phyloP scores from a whole-genome alignment of 2,797 vertebrate species.

The Discoglossus pictus region DNA sequence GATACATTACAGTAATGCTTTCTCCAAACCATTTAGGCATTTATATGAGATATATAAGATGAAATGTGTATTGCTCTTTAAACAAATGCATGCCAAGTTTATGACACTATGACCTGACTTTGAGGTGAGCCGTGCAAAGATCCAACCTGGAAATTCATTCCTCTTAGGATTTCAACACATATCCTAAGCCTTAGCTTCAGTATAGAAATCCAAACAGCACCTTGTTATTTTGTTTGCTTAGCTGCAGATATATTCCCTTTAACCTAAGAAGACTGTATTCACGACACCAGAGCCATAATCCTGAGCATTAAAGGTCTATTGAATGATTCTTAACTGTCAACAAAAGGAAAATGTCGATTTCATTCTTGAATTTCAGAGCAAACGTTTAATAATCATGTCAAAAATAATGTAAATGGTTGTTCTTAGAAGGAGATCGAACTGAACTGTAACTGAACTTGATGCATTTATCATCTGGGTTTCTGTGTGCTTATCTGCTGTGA shows the following conservation, averaged over 20 bases:
- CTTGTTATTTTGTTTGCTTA: slow-evolving; percentile 54
- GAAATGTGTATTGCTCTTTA: slow-evolving; percentile 28
- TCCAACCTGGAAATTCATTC: slow-evolving; percentile 12
- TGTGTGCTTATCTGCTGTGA: slow-evolving; percentile 10
- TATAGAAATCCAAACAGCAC: slow-evolving; percentile 39
- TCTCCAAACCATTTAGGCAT: slow-evolving; percentile 60
- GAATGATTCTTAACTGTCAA: slow-evolving; percentile 48
- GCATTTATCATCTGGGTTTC: slow-evolving; percentile 37
- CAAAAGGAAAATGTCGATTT: slow-evolving; percentile 48
- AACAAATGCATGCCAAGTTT: slow-evolving; percentile 3
- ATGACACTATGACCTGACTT: neutral
- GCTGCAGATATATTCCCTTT: slow-evolving; percentile 43
- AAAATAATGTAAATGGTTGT: slow-evolving; percentile 14
- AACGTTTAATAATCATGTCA: slow-evolving; percentile 49
- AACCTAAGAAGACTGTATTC: neutral
- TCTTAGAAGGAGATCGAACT: slow-evolving; percentile 47
- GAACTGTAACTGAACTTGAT: slow-evolving; percentile 45
- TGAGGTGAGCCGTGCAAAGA: slow-evolving; percentile 18
- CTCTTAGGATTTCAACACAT: slow-evolving; percentile 46
- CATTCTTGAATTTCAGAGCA: slow-evolving; percentile 51
- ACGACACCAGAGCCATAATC: slow-evolving; percentile 39
- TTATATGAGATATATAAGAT: slow-evolving; percentile 53
- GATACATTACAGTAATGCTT: slow-evolving; percentile 63
- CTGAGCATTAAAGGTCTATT: slow-evolving; percentile 41
- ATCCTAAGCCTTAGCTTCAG: slow-evolving; percentile 10